A percentile compares a stretch with the other conserved stretches of the same genome.
Conservation (phyloP, 1,140 invertebrate species). For the Vanessa atalanta region DNA sequence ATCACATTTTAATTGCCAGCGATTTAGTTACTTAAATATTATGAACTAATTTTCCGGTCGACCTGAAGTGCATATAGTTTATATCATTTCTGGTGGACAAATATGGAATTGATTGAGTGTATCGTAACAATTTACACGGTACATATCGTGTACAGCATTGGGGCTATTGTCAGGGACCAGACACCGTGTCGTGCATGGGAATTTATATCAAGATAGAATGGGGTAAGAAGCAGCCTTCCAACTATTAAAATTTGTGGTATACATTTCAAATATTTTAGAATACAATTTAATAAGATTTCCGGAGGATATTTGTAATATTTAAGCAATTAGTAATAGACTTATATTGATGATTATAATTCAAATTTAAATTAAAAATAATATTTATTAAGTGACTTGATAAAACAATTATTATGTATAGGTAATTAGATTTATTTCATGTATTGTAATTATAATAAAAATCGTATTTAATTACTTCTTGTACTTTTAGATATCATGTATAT, state of each 20-base stretch:
- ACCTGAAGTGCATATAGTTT: not conserved
- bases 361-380: too few relatives aligned
- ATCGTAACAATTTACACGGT: constrained; percentile 52
- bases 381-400: too few relatives aligned
- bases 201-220: constrained; percentile 35
- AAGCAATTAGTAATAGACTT: not conserved
- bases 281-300: too few relatives aligned
- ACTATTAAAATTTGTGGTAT: too few relatives aligned
- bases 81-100: constrained; percentile 33
- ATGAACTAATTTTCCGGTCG: constrained; percentile 9
- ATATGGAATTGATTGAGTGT: constrained; percentile 46
- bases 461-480: constrained; percentile 2
- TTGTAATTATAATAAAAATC: constrained; percentile 1
- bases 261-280: not conserved
- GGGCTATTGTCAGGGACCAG: constrained; percentile 45
- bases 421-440: not conserved
- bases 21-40: constrained; percentile 4
- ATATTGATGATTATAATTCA: too few relatives aligned
- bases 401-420: too few relatives aligned
- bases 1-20: not conserved
- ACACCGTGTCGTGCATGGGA: constrained; percentile 57
- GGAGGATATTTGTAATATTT: not conserved
- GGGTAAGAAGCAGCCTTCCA: constrained; percentile 19
- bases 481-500: constrained; percentile 24
- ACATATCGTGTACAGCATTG: constrained; percentile 42